Base-by-base conservation (phyloP, 92 coral and sea anemone genomes). In the Isaurus tuberculatus region DNA sequence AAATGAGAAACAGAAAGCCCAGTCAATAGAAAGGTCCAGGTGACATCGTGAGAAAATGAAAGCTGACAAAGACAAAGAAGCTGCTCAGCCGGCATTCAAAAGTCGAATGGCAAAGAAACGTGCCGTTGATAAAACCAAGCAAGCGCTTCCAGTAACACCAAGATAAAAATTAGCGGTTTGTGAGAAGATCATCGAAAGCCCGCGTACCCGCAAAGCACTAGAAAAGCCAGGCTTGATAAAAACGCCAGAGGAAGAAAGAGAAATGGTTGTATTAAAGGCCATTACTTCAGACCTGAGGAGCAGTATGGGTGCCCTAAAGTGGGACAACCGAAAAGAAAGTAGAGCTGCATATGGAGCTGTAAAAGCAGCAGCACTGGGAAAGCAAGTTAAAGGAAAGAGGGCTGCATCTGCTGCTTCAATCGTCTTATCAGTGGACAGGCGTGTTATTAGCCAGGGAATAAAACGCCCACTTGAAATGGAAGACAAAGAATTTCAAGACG, bases 201-300 rank as follows among this genome's bases (percentile, higher is more conserved):
- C 89, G 9, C 85, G 28, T 22, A 86, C 81, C 65, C 60, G 75
- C 26, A 70, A 79, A 61, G 61, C 64, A 43, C 83, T 87, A 6
- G 31, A 80, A 58, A 63, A 87, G 26, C 72, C 43, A 46, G 90
- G 90, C 2, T 29, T 87, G 46, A 27, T 87, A 16, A 87, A 81
- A 79, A 71, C 86, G n/a, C 90, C 86, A 14, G 65, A 87, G 72
- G 86, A 87, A 58, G 82, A 87, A 87, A 87, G 79, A 73, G 78
- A 81, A 48, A 30, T 80, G 40, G 79, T 23, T 25, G 77, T 20
- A 0, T 31, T 71, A 0, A 23, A 71, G 6, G 77, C 60, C 77
- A 71, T 72, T 51, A 36, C 19, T 0, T 44, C 40, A 26, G 64
- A 72, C 4, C 42, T 72, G 4, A 70, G 75, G 31, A 42, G 75